phyloP scores from a whole-genome alignment of 2,888 invertebrate genomes.

The Apoda limacodes region DNA sequence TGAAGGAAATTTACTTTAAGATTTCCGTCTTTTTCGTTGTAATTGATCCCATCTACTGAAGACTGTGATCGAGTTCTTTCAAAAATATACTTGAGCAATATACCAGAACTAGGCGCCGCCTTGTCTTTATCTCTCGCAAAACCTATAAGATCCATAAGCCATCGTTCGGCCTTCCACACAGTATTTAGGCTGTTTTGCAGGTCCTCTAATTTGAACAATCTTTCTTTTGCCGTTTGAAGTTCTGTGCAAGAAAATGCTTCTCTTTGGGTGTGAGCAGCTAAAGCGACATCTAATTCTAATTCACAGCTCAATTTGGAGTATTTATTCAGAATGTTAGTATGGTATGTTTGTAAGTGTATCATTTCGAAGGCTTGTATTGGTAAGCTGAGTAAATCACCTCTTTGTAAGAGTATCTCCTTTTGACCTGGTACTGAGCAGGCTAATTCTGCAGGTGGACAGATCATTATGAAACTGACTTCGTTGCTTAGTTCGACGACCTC shows the following conservation, averaged over 20 bases:
- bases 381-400: slow-evolving; percentile 87
- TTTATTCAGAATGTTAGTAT: slow-evolving; percentile 87
- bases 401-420: slow-evolving; percentile 84
- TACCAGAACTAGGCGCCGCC: slow-evolving; percentile 52
- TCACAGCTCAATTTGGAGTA: slow-evolving; percentile 95
- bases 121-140: slow-evolving; percentile 86
- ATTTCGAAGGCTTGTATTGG: slow-evolving; percentile 95
- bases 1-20: slow-evolving; percentile 68
- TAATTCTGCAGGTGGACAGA: slow-evolving; percentile 92
- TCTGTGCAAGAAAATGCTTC: slow-evolving; percentile 96
- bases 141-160: slow-evolving; percentile 96
- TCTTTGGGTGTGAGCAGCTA: slow-evolving; percentile 92
- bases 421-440: slow-evolving; percentile 93
- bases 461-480: slow-evolving; percentile 91
- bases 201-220: slow-evolving; percentile 83
- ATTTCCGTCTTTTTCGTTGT: slow-evolving; percentile 57
- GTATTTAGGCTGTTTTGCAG: slow-evolving; percentile 87
- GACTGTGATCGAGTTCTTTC: slow-evolving; percentile 38
- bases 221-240: slow-evolving; percentile 86
- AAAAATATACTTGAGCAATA: slow-evolving; percentile 52
- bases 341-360: slow-evolving; percentile 96
- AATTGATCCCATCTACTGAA: slow-evolving; percentile 42
- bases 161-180: slow-evolving; percentile 94
- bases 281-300: slow-evolving; percentile 89
- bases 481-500: slow-evolving; percentile 94